Conservation (phyloP, 2,797 vertebrate genomes). For the Channa striata region DNA sequence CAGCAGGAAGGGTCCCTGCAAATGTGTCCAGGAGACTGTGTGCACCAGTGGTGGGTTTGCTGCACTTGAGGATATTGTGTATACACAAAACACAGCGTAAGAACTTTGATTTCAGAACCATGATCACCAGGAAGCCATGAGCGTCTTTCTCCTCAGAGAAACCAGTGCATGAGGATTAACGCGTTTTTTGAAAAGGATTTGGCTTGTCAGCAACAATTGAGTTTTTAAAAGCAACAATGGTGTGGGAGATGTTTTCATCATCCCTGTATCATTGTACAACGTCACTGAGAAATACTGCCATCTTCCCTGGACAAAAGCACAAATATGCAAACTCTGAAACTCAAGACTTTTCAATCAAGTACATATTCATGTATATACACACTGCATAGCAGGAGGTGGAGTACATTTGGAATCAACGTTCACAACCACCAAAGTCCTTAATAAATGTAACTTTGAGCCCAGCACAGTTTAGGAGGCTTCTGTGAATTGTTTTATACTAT, state of each 20-base stretch:
- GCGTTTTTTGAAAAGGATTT: constrained; percentile 41
- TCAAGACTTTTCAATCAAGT: constrained; percentile 23
- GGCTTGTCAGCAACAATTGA: constrained; percentile 16
- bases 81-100: background rate
- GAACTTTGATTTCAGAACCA: constrained; percentile 18
- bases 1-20: constrained; percentile 16
- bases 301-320: constrained; percentile 43
- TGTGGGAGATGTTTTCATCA: constrained; percentile 15
- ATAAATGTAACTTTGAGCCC: constrained; percentile 53
- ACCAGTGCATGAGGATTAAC: constrained; percentile 38
- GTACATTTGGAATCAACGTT: constrained; percentile 43
- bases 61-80: constrained; percentile 20
- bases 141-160: constrained; percentile 21
- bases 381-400: constrained; percentile 34
- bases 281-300: constrained; percentile 45
- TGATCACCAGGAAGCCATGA: constrained; percentile 3
- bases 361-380: background rate
- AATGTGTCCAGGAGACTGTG: constrained; percentile 26
- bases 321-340: constrained; percentile 68
- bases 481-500: constrained; percentile 14
- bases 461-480: constrained; percentile 13
- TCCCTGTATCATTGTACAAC: constrained; percentile 30
- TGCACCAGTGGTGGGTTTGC: constrained; percentile 30
- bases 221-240: constrained; percentile 24
- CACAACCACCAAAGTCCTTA: constrained; percentile 61